Percentiles rank a stretch among this genome's conserved stretches.
phyloP scores from a whole-genome alignment of 2,888 invertebrate genomes.

The Liodrosophila aerea region DNA sequence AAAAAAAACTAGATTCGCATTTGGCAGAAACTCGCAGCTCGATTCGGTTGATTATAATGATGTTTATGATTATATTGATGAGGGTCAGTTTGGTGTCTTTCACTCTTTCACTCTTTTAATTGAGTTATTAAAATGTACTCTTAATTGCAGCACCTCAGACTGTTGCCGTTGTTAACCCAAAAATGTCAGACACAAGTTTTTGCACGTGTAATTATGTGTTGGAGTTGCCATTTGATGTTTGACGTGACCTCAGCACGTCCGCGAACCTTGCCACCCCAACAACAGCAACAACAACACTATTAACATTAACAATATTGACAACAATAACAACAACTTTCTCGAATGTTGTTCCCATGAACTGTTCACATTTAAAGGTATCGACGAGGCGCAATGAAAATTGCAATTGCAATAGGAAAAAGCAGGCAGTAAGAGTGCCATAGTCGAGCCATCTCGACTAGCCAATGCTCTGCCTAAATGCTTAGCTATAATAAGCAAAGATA shows the following conservation, averaged over 20 bases:
- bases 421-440: conserved; percentile 4
- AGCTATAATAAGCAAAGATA: too few species aligned
- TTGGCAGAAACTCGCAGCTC: conserved; percentile 7
- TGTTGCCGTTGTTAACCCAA: conserved; percentile 66
- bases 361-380: conserved; percentile 70
- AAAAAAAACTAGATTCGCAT: conserved; percentile 10
- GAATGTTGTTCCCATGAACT: conserved; percentile 69
- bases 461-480: background rate
- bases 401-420: conserved; percentile 17
- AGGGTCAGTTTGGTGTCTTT: conserved; percentile 48
- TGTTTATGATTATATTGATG: conserved; percentile 45
- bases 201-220: conserved; percentile 61
- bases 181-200: conserved; percentile 60
- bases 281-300: conserved; percentile 33
- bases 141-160: conserved; percentile 59
- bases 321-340: conserved; percentile 65
- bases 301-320: conserved; percentile 32
- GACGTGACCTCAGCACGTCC: conserved; percentile 54
- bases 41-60: conserved; percentile 14
- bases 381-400: conserved; percentile 50
- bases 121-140: conserved; percentile 67
- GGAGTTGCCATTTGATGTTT: conserved; percentile 44
- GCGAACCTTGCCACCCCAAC: conserved; percentile 39
- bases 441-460: too few species aligned
- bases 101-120: conserved; percentile 34